Conservation (phyloP, 2,888 invertebrate species). For the Theretra japonica region DNA sequence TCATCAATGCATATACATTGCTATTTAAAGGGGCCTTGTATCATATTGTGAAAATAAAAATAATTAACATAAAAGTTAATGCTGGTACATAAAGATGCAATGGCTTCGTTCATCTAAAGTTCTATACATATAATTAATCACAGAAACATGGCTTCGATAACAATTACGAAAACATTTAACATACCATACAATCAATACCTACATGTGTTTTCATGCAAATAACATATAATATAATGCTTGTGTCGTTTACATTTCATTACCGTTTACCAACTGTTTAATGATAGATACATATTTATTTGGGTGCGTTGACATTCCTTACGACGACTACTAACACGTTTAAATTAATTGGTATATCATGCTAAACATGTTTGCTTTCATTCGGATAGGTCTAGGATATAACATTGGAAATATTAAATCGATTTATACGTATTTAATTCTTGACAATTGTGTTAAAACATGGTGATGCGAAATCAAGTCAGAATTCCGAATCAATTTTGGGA, state of each 20-base stretch:
- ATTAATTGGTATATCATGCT: constrained; percentile 17
- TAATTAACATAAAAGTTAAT: not conserved
- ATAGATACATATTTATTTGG: not conserved
- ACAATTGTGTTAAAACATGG: not conserved
- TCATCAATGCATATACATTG: too few species aligned
- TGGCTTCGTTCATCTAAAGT: not conserved
- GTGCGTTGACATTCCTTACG: constrained; percentile 19
- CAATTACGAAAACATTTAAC: constrained; percentile 20
- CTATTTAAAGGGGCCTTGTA: not conserved
- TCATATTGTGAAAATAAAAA: not conserved
- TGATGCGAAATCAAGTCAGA: constrained; percentile 14
- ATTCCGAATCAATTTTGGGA: not conserved
- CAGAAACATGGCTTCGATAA: constrained; percentile 8
- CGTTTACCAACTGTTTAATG: constrained; percentile 22
- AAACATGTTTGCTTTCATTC: not conserved
- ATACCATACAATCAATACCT: constrained; percentile 30
- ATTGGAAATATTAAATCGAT: not conserved
- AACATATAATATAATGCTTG: constrained; percentile 28
- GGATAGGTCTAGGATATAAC: not conserved
- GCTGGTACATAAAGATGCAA: constrained; percentile 7
- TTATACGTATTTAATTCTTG: not conserved
- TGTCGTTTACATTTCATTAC: not conserved
- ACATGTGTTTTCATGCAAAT: constrained; percentile 34
- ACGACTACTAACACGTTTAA: not conserved
- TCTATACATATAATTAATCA: constrained; percentile 7